Conservation (phyloP, 2,888 invertebrate species). For the Amiota mariae region DNA sequence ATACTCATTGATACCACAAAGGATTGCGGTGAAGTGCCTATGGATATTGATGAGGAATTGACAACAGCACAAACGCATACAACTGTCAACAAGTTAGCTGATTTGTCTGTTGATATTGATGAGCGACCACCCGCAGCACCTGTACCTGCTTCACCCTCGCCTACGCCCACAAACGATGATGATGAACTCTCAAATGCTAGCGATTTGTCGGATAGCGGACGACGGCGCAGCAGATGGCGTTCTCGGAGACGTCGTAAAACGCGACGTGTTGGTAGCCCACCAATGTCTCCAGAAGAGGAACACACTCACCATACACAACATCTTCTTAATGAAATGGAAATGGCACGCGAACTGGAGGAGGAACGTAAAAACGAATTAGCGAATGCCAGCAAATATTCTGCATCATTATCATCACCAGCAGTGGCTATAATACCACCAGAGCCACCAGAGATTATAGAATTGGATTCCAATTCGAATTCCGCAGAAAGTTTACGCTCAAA, state of each 20-base stretch:
- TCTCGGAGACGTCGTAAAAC: slow-evolving; percentile 47
- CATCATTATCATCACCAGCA: slow-evolving; percentile 66
- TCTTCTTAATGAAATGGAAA: slow-evolving; percentile 67
- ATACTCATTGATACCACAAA: slow-evolving; percentile 40
- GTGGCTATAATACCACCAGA: slow-evolving; percentile 65
- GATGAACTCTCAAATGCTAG: slow-evolving; percentile 56
- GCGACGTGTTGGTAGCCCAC: slow-evolving; percentile 50
- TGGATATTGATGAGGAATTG: slow-evolving; percentile 69
- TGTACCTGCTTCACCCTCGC: slow-evolving; percentile 65
- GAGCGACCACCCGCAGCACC: slow-evolving; percentile 69
- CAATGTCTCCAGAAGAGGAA: slow-evolving; percentile 58
- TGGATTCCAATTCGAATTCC: slow-evolving; percentile 70
- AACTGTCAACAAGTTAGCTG: slow-evolving; percentile 54
- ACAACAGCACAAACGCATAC: slow-evolving; percentile 65
- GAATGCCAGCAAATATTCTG: slow-evolving; percentile 64
- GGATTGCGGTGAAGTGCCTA: slow-evolving; percentile 65
- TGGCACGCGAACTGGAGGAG: slow-evolving; percentile 65
- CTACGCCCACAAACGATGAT: slow-evolving; percentile 60
- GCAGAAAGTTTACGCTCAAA: slow-evolving; percentile 38
- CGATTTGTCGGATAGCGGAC: slow-evolving; percentile 44
- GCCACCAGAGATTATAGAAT: slow-evolving; percentile 70
- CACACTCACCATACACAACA: slow-evolving; percentile 70
- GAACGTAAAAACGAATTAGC: slow-evolving; percentile 65
- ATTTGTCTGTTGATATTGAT: slow-evolving; percentile 61
- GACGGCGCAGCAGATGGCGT: slow-evolving; percentile 50